Base-by-base conservation (phyloP, 1,140 invertebrate genomes). In the Asbolus verrucosus region DNA sequence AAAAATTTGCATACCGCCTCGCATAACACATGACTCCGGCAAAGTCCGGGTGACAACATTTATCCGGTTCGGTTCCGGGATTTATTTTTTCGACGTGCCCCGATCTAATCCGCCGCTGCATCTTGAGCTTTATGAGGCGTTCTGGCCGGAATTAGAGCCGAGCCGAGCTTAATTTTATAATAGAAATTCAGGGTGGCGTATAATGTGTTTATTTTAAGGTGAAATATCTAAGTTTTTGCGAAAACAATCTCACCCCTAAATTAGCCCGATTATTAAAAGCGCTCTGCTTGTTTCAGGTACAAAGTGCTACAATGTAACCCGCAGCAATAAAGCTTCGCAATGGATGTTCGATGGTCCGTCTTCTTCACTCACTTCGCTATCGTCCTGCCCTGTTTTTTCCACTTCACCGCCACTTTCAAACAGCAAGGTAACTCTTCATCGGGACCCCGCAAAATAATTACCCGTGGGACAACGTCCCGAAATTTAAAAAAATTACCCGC, bases 281-380 rank as follows among this genome's bases (percentile, higher is more conserved):
- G 46, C 27, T 54, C 27, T 54, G 19, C 73, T 75, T 61, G 46
- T 76, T 77, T 67, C 76, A 77, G 76, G 71, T 74, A 54, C 38
- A 72, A 70, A 73, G 31, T 68, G 65, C 74, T 70, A 73, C 71
- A 71, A 78, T 78, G 77, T 78, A 75, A 78, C 69, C 77, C 15
- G 67, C 66, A 70, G 74, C 75, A 71, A 76, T 69, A 69, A 73
- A 67, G 21, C 46, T 68, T 27, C 67, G 74, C 65, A 70, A 78
- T 78, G 77, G 77, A 78, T 72, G 77, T 78, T 74, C 77, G 72
- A 78, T 78, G 77, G 77, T 68, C 63, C 61, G 68, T 73, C 71
- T 70, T 71, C 60, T 71, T 71, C 63, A 54, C 70, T 69, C 69
- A 63, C 19, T 36, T 72, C 65, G 68, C 66, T 61, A 72, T 77